These are phyloP conservation scores for Papilio glaucus DNA, from an alignment of 1,140 invertebrate species.

Conservation along the genomic window DNA sequence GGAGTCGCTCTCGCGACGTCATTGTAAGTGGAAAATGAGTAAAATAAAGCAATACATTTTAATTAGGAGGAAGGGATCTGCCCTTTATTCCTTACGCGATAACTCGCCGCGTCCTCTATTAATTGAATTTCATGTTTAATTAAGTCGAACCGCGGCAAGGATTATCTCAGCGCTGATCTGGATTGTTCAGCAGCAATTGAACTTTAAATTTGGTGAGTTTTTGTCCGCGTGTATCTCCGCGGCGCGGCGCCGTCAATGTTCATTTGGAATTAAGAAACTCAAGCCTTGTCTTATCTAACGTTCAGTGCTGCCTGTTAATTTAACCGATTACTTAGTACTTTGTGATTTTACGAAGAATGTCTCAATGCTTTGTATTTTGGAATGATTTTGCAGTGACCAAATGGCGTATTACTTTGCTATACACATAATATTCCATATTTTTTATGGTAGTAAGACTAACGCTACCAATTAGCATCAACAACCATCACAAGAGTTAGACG, in stretches of 20 bases:
- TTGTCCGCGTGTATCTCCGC: constrained; percentile 52
- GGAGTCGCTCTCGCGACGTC: constrained; percentile 77
- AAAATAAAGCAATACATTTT: constrained; percentile 84
- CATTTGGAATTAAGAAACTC: constrained; percentile 16
- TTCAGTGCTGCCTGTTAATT: constrained; percentile 11
- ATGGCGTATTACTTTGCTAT: too few relatives aligned
- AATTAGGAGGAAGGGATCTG: constrained; percentile 79
- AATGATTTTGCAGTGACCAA: too few relatives aligned
- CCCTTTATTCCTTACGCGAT: constrained; percentile 80
- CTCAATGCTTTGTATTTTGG: neutral
- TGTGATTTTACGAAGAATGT: constrained; percentile 1
- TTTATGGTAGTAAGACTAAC: too few relatives aligned
- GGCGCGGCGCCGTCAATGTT: constrained; percentile 9
- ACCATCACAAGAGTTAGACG: too few relatives aligned
- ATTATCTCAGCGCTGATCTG: constrained; percentile 69
- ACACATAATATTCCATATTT: too few relatives aligned
- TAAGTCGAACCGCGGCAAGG: constrained; percentile 68
- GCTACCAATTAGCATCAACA: too few relatives aligned
- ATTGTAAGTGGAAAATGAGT: constrained; percentile 83
- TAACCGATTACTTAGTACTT: constrained; percentile 8
- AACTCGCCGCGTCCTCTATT: constrained; percentile 76
- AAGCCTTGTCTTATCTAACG: constrained; percentile 20
- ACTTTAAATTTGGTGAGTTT: constrained; percentile 64
- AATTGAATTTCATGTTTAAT: constrained; percentile 84
- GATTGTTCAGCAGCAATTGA: constrained; percentile 59